These are phyloP conservation scores for Anabacerthia variegaticeps DNA, from an alignment of 2,797 vertebrate genomes.

Conservation along the genomic window DNA sequence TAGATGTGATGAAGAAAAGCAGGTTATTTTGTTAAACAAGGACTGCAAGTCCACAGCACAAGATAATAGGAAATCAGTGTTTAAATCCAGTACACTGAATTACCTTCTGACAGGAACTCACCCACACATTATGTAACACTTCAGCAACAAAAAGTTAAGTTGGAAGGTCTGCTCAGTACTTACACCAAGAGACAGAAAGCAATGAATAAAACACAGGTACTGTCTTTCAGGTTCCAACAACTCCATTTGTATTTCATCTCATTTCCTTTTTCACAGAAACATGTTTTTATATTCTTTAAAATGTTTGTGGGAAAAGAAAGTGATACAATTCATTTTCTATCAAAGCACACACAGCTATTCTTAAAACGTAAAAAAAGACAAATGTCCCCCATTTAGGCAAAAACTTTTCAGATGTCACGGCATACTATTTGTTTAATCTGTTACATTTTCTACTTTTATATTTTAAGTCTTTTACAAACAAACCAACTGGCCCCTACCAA, in stretches of 20 bases:
- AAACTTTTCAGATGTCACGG: background rate
- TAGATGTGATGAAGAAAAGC: background rate
- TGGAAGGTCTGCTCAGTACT: background rate
- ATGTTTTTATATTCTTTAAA: background rate
- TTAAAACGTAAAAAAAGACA: background rate
- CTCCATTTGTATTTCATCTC: background rate
- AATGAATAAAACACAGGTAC: background rate
- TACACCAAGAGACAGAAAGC: background rate
- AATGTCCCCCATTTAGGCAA: background rate
- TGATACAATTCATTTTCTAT: background rate
- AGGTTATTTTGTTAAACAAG: background rate
- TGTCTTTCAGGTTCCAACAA: background rate
- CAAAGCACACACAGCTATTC: background rate
- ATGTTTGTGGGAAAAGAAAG: background rate
- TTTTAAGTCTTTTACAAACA: slow-evolving; percentile 6
- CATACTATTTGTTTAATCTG: background rate
- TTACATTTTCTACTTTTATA: background rate
- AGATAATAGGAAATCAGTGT: slow-evolving; percentile 14
- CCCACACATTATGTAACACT: background rate
- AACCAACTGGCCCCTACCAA: background rate
- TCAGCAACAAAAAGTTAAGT: background rate
- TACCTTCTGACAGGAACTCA: slow-evolving; percentile 31
- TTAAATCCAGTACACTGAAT: background rate
- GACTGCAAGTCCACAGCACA: background rate
- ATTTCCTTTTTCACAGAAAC: background rate